Conservation (phyloP, 2,888 invertebrate species). For the Unio pictorum region DNA sequence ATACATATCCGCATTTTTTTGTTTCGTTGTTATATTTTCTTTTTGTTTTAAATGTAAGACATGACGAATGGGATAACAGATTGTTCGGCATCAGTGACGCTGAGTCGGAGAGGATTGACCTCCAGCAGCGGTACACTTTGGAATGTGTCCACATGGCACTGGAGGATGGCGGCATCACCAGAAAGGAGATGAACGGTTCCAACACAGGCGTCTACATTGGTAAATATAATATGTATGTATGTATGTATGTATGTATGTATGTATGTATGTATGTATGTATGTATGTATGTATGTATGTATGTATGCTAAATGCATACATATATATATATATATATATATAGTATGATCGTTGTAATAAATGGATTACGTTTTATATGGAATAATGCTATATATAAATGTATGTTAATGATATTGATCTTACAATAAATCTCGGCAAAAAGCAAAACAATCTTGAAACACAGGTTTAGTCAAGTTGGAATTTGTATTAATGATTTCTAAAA, state of each 20-base stretch:
- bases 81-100: constrained; percentile 47
- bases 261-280: constrained; percentile 14
- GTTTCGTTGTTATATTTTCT: too few relatives aligned
- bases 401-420: too few relatives aligned
- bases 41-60: constrained; percentile 7
- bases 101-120: constrained; percentile 48
- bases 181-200: constrained; percentile 23
- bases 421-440: too few relatives aligned
- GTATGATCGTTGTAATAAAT: too few relatives aligned
- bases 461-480: too few relatives aligned
- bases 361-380: too few relatives aligned
- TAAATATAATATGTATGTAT: constrained; percentile 5
- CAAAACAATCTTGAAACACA: too few relatives aligned
- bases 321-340: too few relatives aligned
- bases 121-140: constrained; percentile 47
- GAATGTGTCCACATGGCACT: constrained; percentile 48
- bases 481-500: too few relatives aligned
- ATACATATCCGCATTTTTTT: too few relatives aligned
- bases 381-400: too few relatives aligned
- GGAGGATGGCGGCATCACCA: constrained; percentile 39
- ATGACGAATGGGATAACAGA: constrained; percentile 45
- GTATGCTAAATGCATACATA: too few relatives aligned
- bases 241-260: constrained; percentile 8
- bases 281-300: constrained; percentile 2
- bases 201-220: constrained; percentile 42